A percentile compares a stretch with the other conserved stretches of the same genome.
These are phyloP conservation scores for Dasyurus viverrinus DNA, from an alignment of 2,113 vertebrate genomes.

Conservation along the genomic window DNA sequence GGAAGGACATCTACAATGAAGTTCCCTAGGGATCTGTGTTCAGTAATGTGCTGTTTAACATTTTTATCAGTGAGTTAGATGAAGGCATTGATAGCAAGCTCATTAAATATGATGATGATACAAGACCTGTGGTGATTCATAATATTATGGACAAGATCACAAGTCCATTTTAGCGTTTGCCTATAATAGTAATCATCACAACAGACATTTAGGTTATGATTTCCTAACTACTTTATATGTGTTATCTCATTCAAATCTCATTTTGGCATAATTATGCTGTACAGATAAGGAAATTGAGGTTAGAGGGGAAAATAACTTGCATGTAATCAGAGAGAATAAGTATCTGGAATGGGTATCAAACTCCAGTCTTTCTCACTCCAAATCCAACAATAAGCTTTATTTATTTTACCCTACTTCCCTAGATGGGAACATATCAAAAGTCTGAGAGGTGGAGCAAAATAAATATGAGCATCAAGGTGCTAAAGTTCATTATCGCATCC, in stretches of 20 bases:
- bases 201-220: neutral
- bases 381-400: neutral
- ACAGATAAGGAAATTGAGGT: neutral
- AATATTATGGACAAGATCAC: neutral
- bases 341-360: neutral
- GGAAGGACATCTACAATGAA: neutral
- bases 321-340: neutral
- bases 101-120: neutral
- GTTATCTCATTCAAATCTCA: neutral
- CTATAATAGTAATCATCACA: neutral
- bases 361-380: neutral
- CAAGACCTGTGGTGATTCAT: neutral
- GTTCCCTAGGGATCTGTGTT: neutral
- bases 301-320: neutral
- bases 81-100: neutral
- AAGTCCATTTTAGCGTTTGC: neutral
- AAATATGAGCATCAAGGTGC: slow-evolving; percentile 74
- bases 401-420: slow-evolving; percentile 3
- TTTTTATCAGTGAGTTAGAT: neutral
- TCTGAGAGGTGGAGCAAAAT: slow-evolving; percentile 11
- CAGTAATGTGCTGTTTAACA: neutral
- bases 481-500: slow-evolving; percentile 69
- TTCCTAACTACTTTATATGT: neutral
- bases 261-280: neutral
- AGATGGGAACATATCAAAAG: slow-evolving; percentile 12